A percentile compares a stretch with the other conserved stretches of the same genome.
phyloP scores from a whole-genome alignment of 2,888 invertebrate species.

The Drosophila longiperda region DNA sequence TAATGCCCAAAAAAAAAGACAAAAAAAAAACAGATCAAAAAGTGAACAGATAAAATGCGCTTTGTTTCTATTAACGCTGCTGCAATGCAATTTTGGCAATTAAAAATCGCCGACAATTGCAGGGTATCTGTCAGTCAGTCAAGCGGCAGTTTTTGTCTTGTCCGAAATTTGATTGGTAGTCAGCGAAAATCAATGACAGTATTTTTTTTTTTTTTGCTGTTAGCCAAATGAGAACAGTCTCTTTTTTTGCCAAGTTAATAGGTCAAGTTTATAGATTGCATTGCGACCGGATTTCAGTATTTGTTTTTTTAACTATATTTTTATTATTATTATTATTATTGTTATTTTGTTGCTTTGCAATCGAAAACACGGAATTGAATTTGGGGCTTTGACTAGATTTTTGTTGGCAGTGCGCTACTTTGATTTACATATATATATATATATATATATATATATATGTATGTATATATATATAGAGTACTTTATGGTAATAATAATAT shows the following conservation, averaged over 20 bases:
- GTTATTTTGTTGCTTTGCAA: constrained; percentile 32
- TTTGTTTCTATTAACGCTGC: constrained; percentile 18
- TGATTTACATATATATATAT: constrained; percentile 1
- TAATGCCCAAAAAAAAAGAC: constrained; percentile 56
- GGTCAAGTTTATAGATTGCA: constrained; percentile 78
- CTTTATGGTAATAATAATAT: constrained; percentile 29
- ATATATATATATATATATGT: constrained; percentile 3
- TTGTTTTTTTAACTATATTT: neutral
- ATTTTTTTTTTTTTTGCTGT: constrained; percentile 8
- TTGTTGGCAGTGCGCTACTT: constrained; percentile 44
- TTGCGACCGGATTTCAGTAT: constrained; percentile 49
- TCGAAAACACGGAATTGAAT: constrained; percentile 65
- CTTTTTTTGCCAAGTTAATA: constrained; percentile 51
- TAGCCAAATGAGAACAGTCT: constrained; percentile 24
- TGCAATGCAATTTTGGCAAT: constrained; percentile 53
- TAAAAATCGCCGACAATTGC: constrained; percentile 10
- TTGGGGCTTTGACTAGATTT: constrained; percentile 10
- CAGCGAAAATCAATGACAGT: constrained; percentile 51
- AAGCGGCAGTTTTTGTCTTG: neutral
- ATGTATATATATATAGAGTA: constrained; percentile 1
- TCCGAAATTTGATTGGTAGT: constrained; percentile 14
- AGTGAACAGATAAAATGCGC: constrained; percentile 8
- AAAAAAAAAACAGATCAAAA: constrained; percentile 9
- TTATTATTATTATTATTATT: neutral
- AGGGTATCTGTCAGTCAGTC: neutral